Conservation (phyloP, 2,113 vertebrate genomes). For the Apteryx owenii region DNA sequence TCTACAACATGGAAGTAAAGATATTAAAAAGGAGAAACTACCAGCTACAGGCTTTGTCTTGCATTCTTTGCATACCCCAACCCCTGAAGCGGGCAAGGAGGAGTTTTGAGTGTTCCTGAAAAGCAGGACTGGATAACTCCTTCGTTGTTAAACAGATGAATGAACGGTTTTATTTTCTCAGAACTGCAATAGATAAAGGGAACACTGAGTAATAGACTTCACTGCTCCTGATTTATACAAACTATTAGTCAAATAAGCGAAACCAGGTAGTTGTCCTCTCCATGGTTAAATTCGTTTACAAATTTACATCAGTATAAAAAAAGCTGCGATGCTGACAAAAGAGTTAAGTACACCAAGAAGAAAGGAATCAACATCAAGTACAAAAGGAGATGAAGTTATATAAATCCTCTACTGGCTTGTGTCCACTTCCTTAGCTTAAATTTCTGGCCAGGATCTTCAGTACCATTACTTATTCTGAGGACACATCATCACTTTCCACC, state of each 20-base stretch:
- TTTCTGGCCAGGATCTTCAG: background rate
- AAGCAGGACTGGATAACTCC: background rate
- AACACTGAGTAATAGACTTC: background rate
- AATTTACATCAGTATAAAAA: background rate
- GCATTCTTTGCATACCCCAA: background rate
- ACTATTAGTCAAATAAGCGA: background rate
- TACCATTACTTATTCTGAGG: background rate
- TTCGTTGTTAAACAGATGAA: background rate
- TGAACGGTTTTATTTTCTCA: background rate
- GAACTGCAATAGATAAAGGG: background rate
- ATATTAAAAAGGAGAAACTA: background rate
- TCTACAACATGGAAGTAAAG: background rate
- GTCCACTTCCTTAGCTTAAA: background rate
- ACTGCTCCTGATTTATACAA: background rate
- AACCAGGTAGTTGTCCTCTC: background rate
- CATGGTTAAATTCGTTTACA: background rate
- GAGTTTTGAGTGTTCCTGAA: slow-evolving; percentile 8
- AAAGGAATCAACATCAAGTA: background rate
- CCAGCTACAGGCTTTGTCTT: background rate
- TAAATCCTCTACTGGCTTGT: background rate
- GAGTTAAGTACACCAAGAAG: background rate
- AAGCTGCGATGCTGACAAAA: background rate
- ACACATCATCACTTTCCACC: slow-evolving; percentile 11
- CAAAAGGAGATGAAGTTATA: background rate
- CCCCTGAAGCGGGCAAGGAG: background rate